Conservation (phyloP, 2,113 vertebrate species). For the Cryptomyrus ogoouensis region DNA sequence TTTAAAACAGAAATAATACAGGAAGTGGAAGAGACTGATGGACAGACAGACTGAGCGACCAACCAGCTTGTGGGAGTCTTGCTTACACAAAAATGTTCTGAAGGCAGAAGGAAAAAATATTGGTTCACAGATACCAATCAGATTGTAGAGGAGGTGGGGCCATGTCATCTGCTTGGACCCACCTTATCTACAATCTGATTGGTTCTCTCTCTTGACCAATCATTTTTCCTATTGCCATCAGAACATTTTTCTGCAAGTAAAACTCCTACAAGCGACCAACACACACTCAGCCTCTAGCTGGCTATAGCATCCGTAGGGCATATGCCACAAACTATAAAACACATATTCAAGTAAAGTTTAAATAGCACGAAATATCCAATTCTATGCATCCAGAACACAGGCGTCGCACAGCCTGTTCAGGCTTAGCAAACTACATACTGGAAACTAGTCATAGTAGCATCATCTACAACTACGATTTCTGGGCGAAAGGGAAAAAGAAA, state of each 20-base stretch:
- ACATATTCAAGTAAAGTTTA: slow-evolving; percentile 82
- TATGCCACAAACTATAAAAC: slow-evolving; percentile 92
- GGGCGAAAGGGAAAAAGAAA: neutral
- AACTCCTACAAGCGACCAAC: neutral
- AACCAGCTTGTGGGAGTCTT: neutral
- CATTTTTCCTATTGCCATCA: neutral
- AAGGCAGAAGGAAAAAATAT: neutral
- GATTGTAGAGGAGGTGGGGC: no score
- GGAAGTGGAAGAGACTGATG: slow-evolving; percentile 45
- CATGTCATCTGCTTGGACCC: neutral
- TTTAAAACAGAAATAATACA: slow-evolving; percentile 32
- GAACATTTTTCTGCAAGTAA: neutral
- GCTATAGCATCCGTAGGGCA: slow-evolving; percentile 86
- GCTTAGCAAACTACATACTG: slow-evolving; percentile 84
- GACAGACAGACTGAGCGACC: slow-evolving; percentile 53
- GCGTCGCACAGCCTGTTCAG: slow-evolving; percentile 91
- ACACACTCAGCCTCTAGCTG: slow-evolving; percentile 55
- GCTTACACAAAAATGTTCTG: neutral
- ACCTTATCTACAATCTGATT: neutral
- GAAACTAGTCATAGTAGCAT: slow-evolving; percentile 80
- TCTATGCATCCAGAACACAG: slow-evolving; percentile 89
- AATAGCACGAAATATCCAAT: slow-evolving; percentile 86
- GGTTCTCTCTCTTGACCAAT: neutral
- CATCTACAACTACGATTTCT: slow-evolving; percentile 61
- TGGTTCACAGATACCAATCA: neutral